These are phyloP conservation scores for Nemoura dubitans DNA, from an alignment of 2,888 invertebrate species.

Conservation along the genomic window DNA sequence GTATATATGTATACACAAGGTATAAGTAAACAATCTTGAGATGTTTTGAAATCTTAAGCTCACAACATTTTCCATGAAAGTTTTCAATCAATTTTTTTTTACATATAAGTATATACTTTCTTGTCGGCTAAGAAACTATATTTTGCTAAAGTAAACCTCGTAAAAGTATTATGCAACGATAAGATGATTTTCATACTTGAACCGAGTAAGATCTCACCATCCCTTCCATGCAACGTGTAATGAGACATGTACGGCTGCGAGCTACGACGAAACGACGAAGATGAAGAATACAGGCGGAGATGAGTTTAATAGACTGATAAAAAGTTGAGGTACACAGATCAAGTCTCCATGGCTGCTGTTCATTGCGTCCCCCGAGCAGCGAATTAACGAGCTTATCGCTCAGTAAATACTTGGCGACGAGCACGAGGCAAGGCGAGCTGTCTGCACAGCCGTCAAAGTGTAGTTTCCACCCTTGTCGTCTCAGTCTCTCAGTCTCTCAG, in stretches of 20 bases:
- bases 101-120: neutral
- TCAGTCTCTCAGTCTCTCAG: no score
- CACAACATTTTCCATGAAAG: neutral
- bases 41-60: neutral
- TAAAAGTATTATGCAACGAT: neutral
- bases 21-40: neutral
- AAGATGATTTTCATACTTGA: neutral
- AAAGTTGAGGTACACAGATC: conserved; percentile 2
- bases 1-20: neutral
- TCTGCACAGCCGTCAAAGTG: neutral
- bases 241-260: neutral
- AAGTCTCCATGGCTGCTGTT: conserved; percentile 7
- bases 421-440: neutral
- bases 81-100: neutral
- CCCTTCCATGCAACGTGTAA: neutral
- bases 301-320: neutral
- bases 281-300: neutral
- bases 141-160: neutral
- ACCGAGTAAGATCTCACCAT: neutral
- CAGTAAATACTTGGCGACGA: conserved; percentile 22
- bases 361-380: neutral
- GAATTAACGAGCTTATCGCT: conserved; percentile 39
- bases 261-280: neutral
- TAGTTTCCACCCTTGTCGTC: neutral
- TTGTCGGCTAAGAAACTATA: neutral